Conservation (phyloP, 2,797 vertebrate species). For the Distichodus sexfasciatus region DNA sequence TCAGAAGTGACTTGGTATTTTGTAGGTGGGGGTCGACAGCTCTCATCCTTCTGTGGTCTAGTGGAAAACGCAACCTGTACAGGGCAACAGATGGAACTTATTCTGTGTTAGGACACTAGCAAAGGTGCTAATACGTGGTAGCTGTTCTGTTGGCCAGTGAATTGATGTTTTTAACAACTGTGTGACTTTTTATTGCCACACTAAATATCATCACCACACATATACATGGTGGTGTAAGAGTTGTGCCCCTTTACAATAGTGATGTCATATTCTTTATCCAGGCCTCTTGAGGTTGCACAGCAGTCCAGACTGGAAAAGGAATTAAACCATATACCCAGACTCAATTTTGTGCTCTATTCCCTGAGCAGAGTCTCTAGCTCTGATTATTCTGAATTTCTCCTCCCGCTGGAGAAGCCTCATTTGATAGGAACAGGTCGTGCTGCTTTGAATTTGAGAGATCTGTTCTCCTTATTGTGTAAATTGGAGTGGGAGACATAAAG, state of each 20-base stretch:
- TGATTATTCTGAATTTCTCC: constrained; percentile 35
- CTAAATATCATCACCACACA: too few species aligned
- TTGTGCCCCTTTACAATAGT: neutral
- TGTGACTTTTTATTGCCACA: too few species aligned
- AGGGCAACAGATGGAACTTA: too few species aligned
- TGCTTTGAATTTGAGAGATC: constrained; percentile 1
- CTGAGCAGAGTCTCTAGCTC: constrained; percentile 48
- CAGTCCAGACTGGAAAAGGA: neutral
- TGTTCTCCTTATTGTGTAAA: neutral
- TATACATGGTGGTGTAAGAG: too few species aligned
- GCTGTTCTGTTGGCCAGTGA: too few species aligned
- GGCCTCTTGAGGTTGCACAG: neutral
- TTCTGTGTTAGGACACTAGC: too few species aligned
- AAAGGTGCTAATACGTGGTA: too few species aligned
- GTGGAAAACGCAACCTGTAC: too few species aligned
- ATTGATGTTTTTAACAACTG: too few species aligned
- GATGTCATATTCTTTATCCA: neutral
- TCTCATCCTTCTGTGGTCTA: too few species aligned
- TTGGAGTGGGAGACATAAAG: constrained; percentile 2
- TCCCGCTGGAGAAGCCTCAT: neutral
- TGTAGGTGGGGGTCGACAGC: too few species aligned
- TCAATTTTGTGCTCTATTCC: constrained; percentile 34
- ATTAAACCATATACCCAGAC: constrained; percentile 1
- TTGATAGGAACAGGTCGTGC: neutral
- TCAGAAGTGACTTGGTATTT: too few species aligned